Conservation (phyloP, 1,140 invertebrate species). For the Tribolium castaneum region DNA sequence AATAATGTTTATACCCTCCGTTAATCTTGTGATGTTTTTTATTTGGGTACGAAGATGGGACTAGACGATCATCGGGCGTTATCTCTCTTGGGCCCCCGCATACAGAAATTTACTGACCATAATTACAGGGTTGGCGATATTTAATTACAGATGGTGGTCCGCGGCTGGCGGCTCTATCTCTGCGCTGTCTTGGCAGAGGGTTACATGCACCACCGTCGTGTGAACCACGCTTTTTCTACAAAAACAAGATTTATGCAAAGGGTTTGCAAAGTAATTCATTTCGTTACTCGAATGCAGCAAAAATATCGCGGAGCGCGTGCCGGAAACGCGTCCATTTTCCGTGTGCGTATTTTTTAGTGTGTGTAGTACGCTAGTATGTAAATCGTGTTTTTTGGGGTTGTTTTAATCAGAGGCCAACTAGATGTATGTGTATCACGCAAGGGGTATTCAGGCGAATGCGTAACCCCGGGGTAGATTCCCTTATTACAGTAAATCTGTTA, state of each 20-base stretch:
- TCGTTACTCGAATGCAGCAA: too few relatives aligned
- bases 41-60: slow-evolving; percentile 53
- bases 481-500: slow-evolving; percentile 51
- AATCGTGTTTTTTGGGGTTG: not conserved
- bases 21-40: slow-evolving; percentile 47
- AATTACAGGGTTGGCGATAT: slow-evolving; percentile 66
- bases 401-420: slow-evolving; percentile 26
- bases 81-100: slow-evolving; percentile 62
- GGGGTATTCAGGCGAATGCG: slow-evolving; percentile 22
- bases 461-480: slow-evolving; percentile 41
- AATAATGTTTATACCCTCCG: slow-evolving; percentile 46
- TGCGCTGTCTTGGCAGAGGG: slow-evolving; percentile 39
- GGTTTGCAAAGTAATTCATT: not conserved
- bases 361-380: too few relatives aligned
- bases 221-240: slow-evolving; percentile 21
- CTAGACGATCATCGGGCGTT: slow-evolving; percentile 58
- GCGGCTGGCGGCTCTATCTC: slow-evolving; percentile 50
- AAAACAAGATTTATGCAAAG: not conserved
- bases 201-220: slow-evolving; percentile 39
- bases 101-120: slow-evolving; percentile 65
- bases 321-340: too few relatives aligned
- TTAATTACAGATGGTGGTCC: slow-evolving; percentile 64
- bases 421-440: slow-evolving; percentile 35
- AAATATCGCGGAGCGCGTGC: too few relatives aligned
- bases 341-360: too few relatives aligned